A percentile compares a stretch with the other conserved stretches of the same genome.
These are phyloP conservation scores for Osmerus eperlanus DNA, from an alignment of 2,113 vertebrate species.

Conservation along the genomic window DNA sequence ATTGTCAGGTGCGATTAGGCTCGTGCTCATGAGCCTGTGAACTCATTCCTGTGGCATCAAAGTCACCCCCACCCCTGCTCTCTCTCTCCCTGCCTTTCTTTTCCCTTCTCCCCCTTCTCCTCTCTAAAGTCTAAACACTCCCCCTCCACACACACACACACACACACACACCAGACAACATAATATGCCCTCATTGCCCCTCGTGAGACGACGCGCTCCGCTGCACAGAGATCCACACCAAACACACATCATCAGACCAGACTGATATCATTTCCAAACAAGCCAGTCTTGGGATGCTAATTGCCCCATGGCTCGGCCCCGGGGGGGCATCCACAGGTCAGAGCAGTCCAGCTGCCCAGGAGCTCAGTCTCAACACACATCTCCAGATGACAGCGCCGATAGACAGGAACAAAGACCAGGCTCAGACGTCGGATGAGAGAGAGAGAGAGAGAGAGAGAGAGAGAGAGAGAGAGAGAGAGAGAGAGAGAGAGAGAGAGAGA, in stretches of 20 bases:
- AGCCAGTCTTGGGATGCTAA: constrained; percentile 40
- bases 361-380: constrained; percentile 56
- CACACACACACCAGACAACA: constrained; percentile 15
- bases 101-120: constrained; percentile 11
- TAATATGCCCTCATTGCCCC: constrained; percentile 31
- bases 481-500: too few relatives aligned
- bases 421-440: constrained; percentile 16
- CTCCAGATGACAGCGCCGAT: constrained; percentile 56
- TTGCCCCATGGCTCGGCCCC: constrained; percentile 27
- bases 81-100: constrained; percentile 18
- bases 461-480: not conserved
- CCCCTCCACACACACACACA: constrained; percentile 5
- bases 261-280: constrained; percentile 52
- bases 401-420: constrained; percentile 43
- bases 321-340: constrained; percentile 42
- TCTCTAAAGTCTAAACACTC: not conserved
- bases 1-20: constrained; percentile 75
- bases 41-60: constrained; percentile 66
- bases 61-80: constrained; percentile 42
- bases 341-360: constrained; percentile 32
- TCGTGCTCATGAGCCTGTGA: constrained; percentile 68
- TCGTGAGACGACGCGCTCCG: constrained; percentile 32
- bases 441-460: constrained; percentile 33
- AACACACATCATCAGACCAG: constrained; percentile 37
- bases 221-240: constrained; percentile 28